Evolutionary conservation across 2,113 vertebrate genomes (phyloP).

Genomic region (Gallinago undulata): DNA sequence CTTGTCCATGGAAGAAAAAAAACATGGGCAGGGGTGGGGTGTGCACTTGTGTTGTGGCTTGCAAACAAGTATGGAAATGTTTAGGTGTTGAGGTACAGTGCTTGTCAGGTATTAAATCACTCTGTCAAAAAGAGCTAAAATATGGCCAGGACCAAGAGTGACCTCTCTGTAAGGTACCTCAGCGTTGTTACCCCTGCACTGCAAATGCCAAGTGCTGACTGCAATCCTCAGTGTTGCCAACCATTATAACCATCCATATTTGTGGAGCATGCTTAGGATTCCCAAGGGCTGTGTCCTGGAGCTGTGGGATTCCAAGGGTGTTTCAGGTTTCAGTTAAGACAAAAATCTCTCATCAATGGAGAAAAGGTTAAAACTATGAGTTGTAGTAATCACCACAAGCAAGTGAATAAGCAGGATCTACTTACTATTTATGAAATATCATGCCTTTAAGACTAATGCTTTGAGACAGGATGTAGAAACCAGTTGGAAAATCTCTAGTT

Average conservation of each 20-base stretch:
- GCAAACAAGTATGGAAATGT: neutral
- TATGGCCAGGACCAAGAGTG: neutral
- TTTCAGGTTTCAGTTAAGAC: neutral
- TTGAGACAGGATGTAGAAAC: neutral
- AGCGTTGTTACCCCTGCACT: neutral
- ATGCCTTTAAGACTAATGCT: neutral
- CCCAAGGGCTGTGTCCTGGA: neutral
- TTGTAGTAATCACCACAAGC: neutral
- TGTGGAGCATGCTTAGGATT: neutral
- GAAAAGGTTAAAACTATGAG: neutral
- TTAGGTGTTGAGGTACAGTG: neutral
- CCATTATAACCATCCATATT: neutral
- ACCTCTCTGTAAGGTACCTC: neutral
- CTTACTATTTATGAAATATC: neutral
- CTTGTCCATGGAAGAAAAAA: neutral
- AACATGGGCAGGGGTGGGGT: fast-evolving
- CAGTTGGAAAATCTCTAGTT: neutral
- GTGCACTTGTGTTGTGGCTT: neutral
- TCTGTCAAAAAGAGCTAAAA: neutral
- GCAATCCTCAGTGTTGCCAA: neutral
- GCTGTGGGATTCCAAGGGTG: neutral
- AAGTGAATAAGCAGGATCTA: neutral
- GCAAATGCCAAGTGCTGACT: neutral
- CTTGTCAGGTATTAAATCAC: neutral
- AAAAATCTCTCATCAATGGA: neutral